Evolutionary conservation across 1,140 invertebrate genomes (phyloP).

Genomic region (Euura lappo): DNA sequence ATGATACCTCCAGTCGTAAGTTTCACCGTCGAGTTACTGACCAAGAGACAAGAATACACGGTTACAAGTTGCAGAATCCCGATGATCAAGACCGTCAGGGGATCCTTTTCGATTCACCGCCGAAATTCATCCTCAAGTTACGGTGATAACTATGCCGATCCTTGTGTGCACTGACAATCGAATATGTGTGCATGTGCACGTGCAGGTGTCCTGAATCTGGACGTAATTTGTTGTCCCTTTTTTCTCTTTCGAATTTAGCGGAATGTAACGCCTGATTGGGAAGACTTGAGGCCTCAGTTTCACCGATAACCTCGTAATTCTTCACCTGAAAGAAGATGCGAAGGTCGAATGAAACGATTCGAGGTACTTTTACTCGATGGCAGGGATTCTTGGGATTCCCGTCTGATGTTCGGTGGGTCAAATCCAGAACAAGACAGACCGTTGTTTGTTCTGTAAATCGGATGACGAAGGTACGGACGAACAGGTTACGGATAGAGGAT

Average conservation of each 20-base stretch:
- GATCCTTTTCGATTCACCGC: neutral
- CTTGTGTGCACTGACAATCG: neutral
- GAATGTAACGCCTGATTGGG: neutral
- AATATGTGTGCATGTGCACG: neutral
- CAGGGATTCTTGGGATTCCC: too few relatives aligned
- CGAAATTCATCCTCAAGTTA: neutral
- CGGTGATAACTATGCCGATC: neutral
- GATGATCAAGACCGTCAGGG: neutral
- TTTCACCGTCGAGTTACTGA: neutral
- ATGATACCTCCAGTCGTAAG: neutral
- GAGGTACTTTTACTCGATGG: too few relatives aligned
- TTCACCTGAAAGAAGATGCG: too few relatives aligned
- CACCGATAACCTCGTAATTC: too few relatives aligned
- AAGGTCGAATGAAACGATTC: too few relatives aligned
- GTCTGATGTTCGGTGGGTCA: too few relatives aligned
- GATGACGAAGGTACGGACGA: too few relatives aligned
- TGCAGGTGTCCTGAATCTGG: neutral
- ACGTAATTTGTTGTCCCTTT: neutral
- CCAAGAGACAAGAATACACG: neutral
- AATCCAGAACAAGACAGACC: too few relatives aligned
- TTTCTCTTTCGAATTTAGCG: neutral
- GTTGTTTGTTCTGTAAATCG: too few relatives aligned
- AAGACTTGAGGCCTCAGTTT: neutral
- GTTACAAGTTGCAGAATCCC: neutral
- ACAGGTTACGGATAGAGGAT: too few relatives aligned